A percentile compares a stretch with the other conserved stretches of the same genome.
These are phyloP conservation scores for Centropus bengalensis DNA, from an alignment of 2,113 vertebrate species.

Conservation along the genomic window DNA sequence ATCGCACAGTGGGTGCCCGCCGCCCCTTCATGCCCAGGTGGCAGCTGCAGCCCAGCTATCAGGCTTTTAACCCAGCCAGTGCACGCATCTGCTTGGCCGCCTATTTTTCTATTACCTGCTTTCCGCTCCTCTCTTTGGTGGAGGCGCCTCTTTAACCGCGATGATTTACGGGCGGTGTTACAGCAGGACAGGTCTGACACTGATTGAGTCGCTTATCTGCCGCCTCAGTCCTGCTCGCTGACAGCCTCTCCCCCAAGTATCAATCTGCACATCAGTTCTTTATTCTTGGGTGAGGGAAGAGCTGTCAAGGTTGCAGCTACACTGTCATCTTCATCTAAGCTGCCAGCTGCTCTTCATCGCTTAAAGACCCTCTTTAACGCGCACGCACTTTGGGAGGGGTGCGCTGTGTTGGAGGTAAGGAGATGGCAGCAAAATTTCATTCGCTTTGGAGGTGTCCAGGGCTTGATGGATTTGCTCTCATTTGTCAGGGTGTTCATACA, in stretches of 20 bases:
- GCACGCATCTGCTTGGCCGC: not conserved
- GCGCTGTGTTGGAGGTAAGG: not conserved
- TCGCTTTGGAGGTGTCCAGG: not conserved
- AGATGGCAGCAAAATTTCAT: not conserved
- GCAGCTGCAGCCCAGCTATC: not conserved
- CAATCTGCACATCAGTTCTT: constrained; percentile 66
- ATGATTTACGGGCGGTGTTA: constrained; percentile 68
- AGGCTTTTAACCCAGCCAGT: not conserved
- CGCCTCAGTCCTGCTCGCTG: constrained; percentile 36
- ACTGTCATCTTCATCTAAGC: constrained; percentile 68
- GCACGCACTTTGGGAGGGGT: not conserved
- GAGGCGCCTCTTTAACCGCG: not conserved
- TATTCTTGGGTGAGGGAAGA: constrained; percentile 47
- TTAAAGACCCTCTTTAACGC: constrained; percentile 50
- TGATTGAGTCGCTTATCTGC: constrained; percentile 77
- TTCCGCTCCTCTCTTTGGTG: not conserved
- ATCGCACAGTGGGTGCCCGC: not conserved
- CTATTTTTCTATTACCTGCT: constrained; percentile 8
- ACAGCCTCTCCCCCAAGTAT: constrained; percentile 67
- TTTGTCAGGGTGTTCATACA: not conserved
- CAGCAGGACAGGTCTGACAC: constrained; percentile 69
- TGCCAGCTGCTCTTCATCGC: constrained; percentile 35
- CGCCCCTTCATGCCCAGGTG: not conserved
- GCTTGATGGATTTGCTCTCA: not conserved
- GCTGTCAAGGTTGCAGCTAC: constrained; percentile 60